phyloP scores from a whole-genome alignment of 2,797 vertebrate species.

The Oreochromis mossambicus region DNA sequence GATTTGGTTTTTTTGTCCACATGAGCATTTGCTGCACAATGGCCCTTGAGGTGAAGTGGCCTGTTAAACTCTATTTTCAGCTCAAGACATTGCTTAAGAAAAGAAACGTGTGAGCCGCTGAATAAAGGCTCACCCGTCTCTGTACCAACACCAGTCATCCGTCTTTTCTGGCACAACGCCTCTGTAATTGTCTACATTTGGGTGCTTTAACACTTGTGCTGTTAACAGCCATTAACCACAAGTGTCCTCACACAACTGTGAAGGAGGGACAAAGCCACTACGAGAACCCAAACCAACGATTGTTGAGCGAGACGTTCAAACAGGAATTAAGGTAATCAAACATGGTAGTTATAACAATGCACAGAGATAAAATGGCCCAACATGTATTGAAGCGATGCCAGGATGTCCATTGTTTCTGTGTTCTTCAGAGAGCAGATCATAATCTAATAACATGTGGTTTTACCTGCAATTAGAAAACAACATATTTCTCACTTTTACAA shows the following conservation, averaged over 20 bases:
- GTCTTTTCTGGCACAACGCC: constrained; percentile 80
- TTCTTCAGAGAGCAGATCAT: neutral
- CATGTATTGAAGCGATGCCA: neutral
- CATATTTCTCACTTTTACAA: neutral
- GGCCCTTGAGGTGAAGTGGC: constrained; percentile 62
- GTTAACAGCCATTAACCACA: constrained; percentile 87
- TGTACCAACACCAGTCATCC: constrained; percentile 78
- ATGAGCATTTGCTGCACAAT: constrained; percentile 4
- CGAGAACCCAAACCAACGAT: constrained; percentile 28
- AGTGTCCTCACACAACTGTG: constrained; percentile 90
- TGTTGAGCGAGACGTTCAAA: constrained; percentile 33
- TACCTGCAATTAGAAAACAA: neutral
- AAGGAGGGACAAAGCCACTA: constrained; percentile 57
- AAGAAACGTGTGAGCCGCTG: constrained; percentile 61
- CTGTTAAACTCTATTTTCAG: constrained; percentile 42
- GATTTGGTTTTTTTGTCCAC: accelerated
- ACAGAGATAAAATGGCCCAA: neutral
- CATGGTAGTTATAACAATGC: constrained; percentile 10
- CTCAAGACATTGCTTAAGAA: constrained; percentile 73
- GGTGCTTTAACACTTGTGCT: constrained; percentile 93
- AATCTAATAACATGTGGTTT: neutral
- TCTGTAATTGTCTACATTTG: constrained; percentile 90
- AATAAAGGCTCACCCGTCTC: constrained; percentile 62
- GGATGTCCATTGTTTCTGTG: neutral
- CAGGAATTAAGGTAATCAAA: constrained; percentile 46